Evolutionary conservation across 2,888 invertebrate genomes (phyloP), one percentile per base, ranked within the genome.

Genomic region (Drosophila affinis): DNA sequence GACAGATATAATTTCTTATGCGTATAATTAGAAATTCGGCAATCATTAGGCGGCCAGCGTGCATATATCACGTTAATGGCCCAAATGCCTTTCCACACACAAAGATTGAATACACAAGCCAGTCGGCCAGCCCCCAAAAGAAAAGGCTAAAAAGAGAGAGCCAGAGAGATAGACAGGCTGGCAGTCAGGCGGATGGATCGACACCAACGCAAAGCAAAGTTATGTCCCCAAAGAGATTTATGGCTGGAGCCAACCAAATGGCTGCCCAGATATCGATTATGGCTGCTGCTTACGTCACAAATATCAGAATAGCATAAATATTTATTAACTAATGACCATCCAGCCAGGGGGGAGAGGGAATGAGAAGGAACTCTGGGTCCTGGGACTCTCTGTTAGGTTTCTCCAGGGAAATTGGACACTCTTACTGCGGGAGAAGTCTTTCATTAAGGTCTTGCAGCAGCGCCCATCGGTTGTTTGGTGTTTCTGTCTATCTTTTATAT

Each of bases 1-100:
- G 88, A 89, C 88, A 88, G 88, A 87, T 85, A 89, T 89, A 88
- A 88, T 88, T 89, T 87, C 87, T 78, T 82, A 86, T 82, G 81
- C 77, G 81, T 89, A 88, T 89, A 89, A 89, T 88, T 88, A 89
- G 87, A 88, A 87, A 88, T 87, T 87, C 88, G 85, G 87, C 79
- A 88, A 89, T 88, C 85, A 88, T 88, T 88, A 84, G 79, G 77
- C 83, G 79, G 55, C 62, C 75, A 69, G 39, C 64, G 71, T 74
- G 55, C 78, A 86, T 87, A 84, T 84, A 87, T 87, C 87, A 87
- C 79, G 78, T 84, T 87, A 87, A 88, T 87, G 84, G 84, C 78
- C 75, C 71, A 60, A n/a, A 7, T 63, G 78, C 76, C 82, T 85
- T 81, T 82, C 85, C 79, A 74, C 81, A 51, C 70, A 56, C 65